Base-by-base conservation (phyloP, 1,140 invertebrate species). In the Ceratosolen fusciceps region DNA sequence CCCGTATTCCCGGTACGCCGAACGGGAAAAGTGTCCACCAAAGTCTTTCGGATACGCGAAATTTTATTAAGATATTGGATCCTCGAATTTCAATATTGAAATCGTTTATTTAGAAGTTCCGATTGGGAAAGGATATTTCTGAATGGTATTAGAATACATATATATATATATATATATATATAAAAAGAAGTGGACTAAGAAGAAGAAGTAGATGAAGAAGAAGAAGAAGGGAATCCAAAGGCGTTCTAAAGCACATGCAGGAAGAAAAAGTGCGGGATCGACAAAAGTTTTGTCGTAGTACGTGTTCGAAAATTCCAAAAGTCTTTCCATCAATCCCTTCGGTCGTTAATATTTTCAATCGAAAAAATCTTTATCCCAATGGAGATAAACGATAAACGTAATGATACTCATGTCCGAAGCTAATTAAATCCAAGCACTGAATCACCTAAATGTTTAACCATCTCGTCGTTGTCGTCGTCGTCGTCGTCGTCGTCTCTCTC, bases 41-140 rank as follows among this genome's bases (percentile, higher is more conserved):
- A 43, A n/a, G 9, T 43, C 65, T 49, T 70, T 70, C 39, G 8
- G 9, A 47, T 70, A 49, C 10, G 47, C 21, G 1, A 47, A 24
- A 26, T 70, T 70, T 37, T 47, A 29, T 29, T 26, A 65, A 37
- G 60, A 65, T 65, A 37, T 65, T 37, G 60, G 0, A n/a, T 65
- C 37, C 31, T 37, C 43, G 14, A 47, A 47, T 47, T 68, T 68
- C 24, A 68, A 68, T 47, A 68, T 68, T 47, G 9, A 14, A 47
- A 43, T 26, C 37, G 21, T 47, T 47, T 47, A 68, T 47, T 68
- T 29, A 47, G 10, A 68, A 47, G 1, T 47, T 68, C 10, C 21
- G 29, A 47, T 47, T 3, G n/a, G 47, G 37, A 47, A 29, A 14
- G 21, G 14, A 39, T 47, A 24, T 37, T 24, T 21, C 21, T 43